These are phyloP conservation scores for Drosophila nigromelanica DNA, from an alignment of 1,140 invertebrate genomes.

Conservation along the genomic window DNA sequence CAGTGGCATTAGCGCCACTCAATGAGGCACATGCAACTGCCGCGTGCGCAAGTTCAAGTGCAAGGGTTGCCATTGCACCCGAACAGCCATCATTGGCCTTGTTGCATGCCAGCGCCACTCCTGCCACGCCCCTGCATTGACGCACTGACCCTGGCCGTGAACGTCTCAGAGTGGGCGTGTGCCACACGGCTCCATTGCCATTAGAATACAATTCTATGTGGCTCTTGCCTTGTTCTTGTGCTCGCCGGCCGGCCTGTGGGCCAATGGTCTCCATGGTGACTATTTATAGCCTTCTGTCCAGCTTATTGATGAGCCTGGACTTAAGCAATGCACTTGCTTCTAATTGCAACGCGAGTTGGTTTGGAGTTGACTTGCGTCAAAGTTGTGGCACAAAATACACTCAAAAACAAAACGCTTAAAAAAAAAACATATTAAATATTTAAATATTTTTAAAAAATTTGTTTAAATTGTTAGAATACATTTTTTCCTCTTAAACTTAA, in stretches of 20 bases:
- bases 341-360: conserved; percentile 44
- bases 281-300: conserved; percentile 25
- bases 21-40: conserved; percentile 64
- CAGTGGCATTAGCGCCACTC: conserved; percentile 3
- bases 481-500: too few relatives aligned
- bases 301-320: conserved; percentile 23
- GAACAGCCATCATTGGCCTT: conserved; percentile 7
- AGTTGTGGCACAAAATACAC: conserved; percentile 2
- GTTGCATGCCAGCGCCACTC: not conserved
- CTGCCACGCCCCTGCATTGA: conserved; percentile 47
- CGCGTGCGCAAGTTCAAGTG: conserved; percentile 81
- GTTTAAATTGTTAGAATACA: too few relatives aligned
- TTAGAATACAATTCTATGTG: conserved; percentile 26
- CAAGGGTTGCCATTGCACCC: conserved; percentile 70
- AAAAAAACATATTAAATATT: too few relatives aligned
- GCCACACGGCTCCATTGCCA: not conserved
- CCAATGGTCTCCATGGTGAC: conserved; percentile 36
- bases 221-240: conserved; percentile 11
- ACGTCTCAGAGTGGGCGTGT: conserved; percentile 3
- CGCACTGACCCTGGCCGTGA: conserved; percentile 53
- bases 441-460: too few relatives aligned
- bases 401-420: too few relatives aligned
- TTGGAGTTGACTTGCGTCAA: conserved; percentile 6
- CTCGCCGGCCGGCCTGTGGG: conserved; percentile 45
- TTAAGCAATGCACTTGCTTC: conserved; percentile 41